phyloP scores from a whole-genome alignment of 2,113 vertebrate species.

The Entosphenus tridentatus region DNA sequence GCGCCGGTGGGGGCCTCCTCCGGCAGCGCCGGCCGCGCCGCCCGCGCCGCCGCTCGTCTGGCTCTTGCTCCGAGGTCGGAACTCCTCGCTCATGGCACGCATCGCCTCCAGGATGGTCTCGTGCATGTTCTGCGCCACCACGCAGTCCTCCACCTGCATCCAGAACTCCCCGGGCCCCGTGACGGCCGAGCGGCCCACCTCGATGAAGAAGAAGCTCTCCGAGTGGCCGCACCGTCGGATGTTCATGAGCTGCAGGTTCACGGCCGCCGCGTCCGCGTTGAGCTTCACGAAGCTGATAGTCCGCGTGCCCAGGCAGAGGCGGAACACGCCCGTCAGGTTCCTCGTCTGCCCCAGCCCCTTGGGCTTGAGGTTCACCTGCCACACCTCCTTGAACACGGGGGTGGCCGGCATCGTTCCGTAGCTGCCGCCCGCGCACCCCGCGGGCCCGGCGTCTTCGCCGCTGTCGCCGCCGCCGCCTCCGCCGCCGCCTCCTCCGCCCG shows the following conservation, averaged over 20 bases:
- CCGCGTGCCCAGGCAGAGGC: conserved; percentile 58
- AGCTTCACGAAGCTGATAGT: conserved; percentile 67
- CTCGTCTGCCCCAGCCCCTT: conserved; percentile 61
- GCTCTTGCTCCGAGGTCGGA: conserved; percentile 59
- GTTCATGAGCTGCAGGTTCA: conserved; percentile 64
- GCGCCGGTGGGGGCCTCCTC: conserved; percentile 49
- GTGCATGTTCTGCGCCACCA: conserved; percentile 69
- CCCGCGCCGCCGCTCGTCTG: conserved; percentile 38
- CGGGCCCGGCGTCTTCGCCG: too few species aligned
- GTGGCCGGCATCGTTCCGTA: conserved; percentile 23
- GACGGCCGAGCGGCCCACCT: conserved; percentile 52
- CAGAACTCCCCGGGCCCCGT: conserved; percentile 58
- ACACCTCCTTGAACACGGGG: conserved; percentile 62
- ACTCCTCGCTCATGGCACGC: conserved; percentile 65
- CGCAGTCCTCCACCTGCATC: conserved; percentile 70
- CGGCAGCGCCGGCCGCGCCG: not conserved
- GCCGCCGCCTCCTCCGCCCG: conserved; percentile 13
- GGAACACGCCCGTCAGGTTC: conserved; percentile 65
- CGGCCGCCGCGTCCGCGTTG: conserved; percentile 51
- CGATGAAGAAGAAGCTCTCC: conserved; percentile 67
- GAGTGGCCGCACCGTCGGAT: conserved; percentile 61
- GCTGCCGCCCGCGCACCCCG: conserved; percentile 20
- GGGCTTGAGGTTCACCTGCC: conserved; percentile 69
- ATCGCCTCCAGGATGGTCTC: conserved; percentile 68
- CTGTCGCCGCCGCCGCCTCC: conserved; percentile 21